A percentile compares a stretch with the other conserved stretches of the same genome.
Evolutionary conservation across 2,888 invertebrate genomes (phyloP).

Genomic region (Aphidius colemani): DNA sequence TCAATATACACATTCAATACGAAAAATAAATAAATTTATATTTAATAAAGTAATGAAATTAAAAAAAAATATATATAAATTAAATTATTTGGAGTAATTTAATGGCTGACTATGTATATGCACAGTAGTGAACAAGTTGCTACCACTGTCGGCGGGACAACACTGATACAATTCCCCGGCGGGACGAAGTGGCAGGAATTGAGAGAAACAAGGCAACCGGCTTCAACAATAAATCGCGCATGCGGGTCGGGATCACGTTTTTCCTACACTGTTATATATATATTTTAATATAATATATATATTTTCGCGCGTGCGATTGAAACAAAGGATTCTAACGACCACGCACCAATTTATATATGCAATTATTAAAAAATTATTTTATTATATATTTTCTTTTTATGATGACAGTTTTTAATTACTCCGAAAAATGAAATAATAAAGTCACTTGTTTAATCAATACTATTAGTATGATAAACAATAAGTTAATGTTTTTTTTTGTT

Average conservation of each 20-base stretch:
- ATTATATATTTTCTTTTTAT: neutral
- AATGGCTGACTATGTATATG: no score
- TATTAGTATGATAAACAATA: no score
- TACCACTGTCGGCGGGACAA: constrained; percentile 19
- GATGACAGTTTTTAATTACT: neutral
- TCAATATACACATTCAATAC: no score
- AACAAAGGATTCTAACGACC: constrained; percentile 15
- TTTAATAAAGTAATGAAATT: no score
- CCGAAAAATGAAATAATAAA: neutral
- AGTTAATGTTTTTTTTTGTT: no score
- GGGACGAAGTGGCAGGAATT: neutral
- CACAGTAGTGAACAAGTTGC: constrained; percentile 9
- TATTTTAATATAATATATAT: neutral
- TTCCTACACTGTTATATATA: neutral
- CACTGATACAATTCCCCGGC: constrained; percentile 18
- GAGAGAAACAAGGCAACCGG: constrained; percentile 20
- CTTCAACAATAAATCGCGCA: constrained; percentile 20
- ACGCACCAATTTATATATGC: neutral
- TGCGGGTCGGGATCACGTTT: constrained; percentile 9
- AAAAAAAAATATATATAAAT: no score
- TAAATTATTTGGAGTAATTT: no score
- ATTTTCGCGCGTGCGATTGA: constrained; percentile 10
- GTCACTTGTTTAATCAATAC: neutral
- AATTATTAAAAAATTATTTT: no score
- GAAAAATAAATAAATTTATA: no score